These are phyloP conservation scores for Heliconius ismenius DNA, from an alignment of 2,888 invertebrate genomes.

Conservation along the genomic window DNA sequence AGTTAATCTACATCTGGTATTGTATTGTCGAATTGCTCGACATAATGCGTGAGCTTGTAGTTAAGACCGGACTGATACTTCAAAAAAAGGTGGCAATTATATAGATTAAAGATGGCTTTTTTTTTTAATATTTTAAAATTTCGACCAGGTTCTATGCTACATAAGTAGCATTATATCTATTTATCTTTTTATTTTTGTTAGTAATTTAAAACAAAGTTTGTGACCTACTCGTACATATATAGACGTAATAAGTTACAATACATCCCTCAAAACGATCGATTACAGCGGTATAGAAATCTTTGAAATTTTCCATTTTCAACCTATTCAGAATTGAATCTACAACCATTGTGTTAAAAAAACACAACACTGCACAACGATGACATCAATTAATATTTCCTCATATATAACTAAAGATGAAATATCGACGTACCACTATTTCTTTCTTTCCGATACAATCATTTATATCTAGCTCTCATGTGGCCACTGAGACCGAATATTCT, in stretches of 20 bases:
- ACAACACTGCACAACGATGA: background rate
- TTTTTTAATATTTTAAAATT: background rate
- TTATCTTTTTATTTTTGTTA: background rate
- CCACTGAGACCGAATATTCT: conserved; percentile 46
- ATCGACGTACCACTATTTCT: conserved; percentile 33
- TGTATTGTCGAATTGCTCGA: conserved; percentile 57
- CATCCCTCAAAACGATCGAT: background rate
- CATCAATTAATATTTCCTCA: conserved; percentile 21
- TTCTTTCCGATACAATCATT: conserved; percentile 40
- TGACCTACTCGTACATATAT: no score
- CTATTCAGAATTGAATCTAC: background rate
- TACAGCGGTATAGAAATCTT: background rate
- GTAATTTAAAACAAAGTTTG: no score
- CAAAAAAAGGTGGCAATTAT: background rate
- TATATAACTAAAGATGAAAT: conserved; percentile 30
- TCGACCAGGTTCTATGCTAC: background rate
- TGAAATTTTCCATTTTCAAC: background rate
- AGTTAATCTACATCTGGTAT: conserved; percentile 60
- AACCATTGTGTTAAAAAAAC: background rate
- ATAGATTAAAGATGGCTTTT: background rate
- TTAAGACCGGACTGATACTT: conserved; percentile 7
- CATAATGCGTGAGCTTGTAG: conserved; percentile 48
- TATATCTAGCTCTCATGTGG: conserved; percentile 36
- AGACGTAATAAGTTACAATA: no score
- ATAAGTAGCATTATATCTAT: background rate